Evolutionary conservation across 1,140 invertebrate species (phyloP).

Genomic region (Cyrtorhinus lividipennis): DNA sequence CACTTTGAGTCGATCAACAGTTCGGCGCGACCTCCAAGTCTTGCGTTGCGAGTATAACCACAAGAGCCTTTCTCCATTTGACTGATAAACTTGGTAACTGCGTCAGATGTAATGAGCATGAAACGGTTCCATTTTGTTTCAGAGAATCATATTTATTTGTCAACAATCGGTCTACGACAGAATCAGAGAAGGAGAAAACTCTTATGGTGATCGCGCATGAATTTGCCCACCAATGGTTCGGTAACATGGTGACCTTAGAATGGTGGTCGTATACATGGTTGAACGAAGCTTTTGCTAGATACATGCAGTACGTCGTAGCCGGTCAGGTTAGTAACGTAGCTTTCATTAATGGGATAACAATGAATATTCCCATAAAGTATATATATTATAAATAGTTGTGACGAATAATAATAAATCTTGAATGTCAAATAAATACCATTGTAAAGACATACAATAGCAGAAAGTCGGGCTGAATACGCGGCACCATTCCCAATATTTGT

Average conservation of each 20-base stretch:
- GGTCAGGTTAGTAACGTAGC: slow-evolving; percentile 47
- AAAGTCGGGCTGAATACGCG: too few relatives aligned
- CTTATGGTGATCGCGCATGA: slow-evolving; percentile 13
- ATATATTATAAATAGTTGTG: too few relatives aligned
- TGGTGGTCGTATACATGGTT: slow-evolving; percentile 35
- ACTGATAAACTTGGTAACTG: too few relatives aligned
- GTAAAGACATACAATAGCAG: too few relatives aligned
- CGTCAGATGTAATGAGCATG: too few relatives aligned
- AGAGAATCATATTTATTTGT: not conserved
- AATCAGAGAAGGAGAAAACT: not conserved
- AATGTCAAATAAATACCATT: slow-evolving; percentile 40
- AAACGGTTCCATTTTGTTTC: too few relatives aligned
- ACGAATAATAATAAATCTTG: not conserved
- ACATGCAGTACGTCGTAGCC: slow-evolving; percentile 52
- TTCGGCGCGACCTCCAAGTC: too few relatives aligned
- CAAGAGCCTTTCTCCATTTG: too few relatives aligned
- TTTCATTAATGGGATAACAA: slow-evolving; percentile 76
- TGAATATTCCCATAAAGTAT: slow-evolving; percentile 30
- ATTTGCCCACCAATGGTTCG: slow-evolving; percentile 22
- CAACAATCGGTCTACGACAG: not conserved
- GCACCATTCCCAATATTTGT: too few relatives aligned
- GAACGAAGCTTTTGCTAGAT: slow-evolving; percentile 29
- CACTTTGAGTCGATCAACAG: too few relatives aligned
- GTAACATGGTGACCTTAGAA: slow-evolving; percentile 36
- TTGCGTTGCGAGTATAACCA: too few relatives aligned